Conservation (phyloP, 1,140 invertebrate species). For the Drosophila yakuba region DNA sequence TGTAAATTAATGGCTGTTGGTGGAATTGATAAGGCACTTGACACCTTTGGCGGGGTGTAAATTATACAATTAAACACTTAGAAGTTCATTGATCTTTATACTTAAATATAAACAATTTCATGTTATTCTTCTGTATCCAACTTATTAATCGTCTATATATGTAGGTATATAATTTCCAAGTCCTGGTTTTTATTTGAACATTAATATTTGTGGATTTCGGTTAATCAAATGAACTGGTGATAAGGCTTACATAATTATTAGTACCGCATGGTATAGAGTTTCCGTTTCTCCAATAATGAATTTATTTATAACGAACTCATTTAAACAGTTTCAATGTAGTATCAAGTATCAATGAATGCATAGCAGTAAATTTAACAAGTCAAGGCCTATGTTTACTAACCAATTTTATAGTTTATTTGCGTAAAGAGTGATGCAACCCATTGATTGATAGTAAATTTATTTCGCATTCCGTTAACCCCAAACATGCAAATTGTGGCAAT, state of each 20-base stretch:
- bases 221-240: too few relatives aligned
- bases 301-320: too few relatives aligned
- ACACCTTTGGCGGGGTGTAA: conserved; percentile 14
- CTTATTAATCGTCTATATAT: neutral
- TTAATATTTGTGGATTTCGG: neutral
- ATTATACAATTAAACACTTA: neutral
- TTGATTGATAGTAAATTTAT: conserved; percentile 47
- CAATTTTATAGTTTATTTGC: neutral
- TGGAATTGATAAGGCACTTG: neutral
- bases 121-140: too few relatives aligned
- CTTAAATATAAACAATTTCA: neutral
- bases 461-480: conserved; percentile 50
- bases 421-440: conserved; percentile 40
- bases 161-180: neutral
- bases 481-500: conserved; percentile 59
- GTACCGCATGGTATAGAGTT: too few relatives aligned
- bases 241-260: too few relatives aligned
- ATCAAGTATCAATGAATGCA: too few relatives aligned
- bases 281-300: too few relatives aligned
- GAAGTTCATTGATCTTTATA: neutral
- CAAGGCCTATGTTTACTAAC: neutral
- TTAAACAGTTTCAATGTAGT: too few relatives aligned
- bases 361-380: too few relatives aligned
- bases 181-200: neutral
- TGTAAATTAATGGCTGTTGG: neutral